Conservation (phyloP, 2,888 invertebrate genomes). For the Hanleya hanleyi region DNA sequence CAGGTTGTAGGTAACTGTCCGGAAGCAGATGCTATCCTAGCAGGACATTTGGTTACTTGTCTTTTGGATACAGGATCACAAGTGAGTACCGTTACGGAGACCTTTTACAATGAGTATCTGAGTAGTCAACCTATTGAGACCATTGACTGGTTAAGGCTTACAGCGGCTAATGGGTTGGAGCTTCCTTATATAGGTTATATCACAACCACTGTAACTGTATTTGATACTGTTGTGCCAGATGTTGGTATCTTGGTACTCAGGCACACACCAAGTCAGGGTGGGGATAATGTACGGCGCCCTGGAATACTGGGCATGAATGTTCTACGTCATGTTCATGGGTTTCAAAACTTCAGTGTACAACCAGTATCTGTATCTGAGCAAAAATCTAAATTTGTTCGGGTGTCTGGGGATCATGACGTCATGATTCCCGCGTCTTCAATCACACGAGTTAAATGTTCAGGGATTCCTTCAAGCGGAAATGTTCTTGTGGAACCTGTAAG, state of each 20-base stretch:
- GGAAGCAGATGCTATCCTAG: neutral
- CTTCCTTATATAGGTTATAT: neutral
- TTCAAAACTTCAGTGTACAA: too few relatives aligned
- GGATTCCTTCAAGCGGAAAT: neutral
- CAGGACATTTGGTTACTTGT: neutral
- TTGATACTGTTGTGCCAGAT: neutral
- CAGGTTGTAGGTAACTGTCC: neutral
- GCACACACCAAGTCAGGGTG: too few relatives aligned
- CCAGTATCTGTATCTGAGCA: too few relatives aligned
- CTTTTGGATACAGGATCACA: slow-evolving; percentile 2
- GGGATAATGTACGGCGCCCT: too few relatives aligned
- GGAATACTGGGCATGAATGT: too few relatives aligned
- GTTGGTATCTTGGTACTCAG: too few relatives aligned
- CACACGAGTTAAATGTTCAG: neutral
- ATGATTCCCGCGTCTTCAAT: neutral
- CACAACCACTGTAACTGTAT: neutral
- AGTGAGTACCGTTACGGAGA: neutral
- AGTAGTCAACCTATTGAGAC: neutral
- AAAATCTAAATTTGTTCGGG: neutral
- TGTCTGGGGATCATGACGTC: neutral
- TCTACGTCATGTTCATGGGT: too few relatives aligned
- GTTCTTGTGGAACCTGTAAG: neutral
- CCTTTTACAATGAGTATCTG: neutral
- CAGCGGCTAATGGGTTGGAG: neutral
- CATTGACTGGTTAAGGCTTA: neutral